Percentiles rank a stretch among this genome's conserved stretches.
phyloP scores from a whole-genome alignment of 2,113 vertebrate species.

The Oreotragus oreotragus region DNA sequence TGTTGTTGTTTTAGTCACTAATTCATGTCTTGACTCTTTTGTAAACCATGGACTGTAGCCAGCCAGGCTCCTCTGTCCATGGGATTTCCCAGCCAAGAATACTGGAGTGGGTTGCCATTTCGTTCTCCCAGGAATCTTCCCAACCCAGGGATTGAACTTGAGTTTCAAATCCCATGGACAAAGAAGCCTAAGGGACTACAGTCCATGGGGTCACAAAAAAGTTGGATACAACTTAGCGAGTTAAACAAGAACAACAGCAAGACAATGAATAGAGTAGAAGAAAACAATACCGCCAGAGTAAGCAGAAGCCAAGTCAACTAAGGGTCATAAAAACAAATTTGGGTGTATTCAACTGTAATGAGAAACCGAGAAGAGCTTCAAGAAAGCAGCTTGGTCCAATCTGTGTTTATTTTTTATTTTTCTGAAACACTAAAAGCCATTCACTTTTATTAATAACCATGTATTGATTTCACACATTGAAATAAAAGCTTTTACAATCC shows the following conservation, averaged over 20 bases:
- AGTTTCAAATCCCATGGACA: background rate
- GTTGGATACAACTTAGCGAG: background rate
- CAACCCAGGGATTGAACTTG: background rate
- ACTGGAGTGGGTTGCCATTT: background rate
- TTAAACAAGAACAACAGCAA: background rate
- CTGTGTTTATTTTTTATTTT: background rate
- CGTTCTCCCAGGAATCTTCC: background rate
- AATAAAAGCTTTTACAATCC: too few species aligned
- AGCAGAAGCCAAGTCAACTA: background rate
- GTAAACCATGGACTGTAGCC: background rate
- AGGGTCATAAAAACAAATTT: background rate
- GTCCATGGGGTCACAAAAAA: background rate
- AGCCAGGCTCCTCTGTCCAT: background rate
- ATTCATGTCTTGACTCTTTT: background rate
- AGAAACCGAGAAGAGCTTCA: background rate
- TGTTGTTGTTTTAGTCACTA: background rate
- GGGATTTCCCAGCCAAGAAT: background rate
- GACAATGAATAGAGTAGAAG: background rate
- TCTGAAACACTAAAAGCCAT: too few species aligned
- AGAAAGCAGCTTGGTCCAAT: background rate
- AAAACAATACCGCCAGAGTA: background rate
- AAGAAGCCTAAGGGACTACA: background rate
- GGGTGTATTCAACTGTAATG: background rate
- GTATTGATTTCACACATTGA: too few species aligned
- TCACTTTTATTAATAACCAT: too few species aligned